These are phyloP conservation scores for Corythornis cristatus DNA, from an alignment of 2,113 vertebrate species.

Conservation along the genomic window DNA sequence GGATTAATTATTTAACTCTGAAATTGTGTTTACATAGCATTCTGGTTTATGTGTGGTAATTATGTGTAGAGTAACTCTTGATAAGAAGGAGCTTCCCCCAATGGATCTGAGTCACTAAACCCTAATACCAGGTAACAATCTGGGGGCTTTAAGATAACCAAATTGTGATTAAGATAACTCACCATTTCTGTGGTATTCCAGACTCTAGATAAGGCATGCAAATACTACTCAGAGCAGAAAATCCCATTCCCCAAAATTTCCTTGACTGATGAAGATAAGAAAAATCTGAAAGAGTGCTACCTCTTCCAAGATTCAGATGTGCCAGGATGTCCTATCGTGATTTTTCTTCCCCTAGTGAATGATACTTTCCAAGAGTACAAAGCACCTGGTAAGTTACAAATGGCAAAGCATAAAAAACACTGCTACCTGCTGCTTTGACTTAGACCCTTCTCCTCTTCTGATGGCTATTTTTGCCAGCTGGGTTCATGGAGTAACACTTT, in stretches of 20 bases:
- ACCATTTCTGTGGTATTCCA: slow-evolving; percentile 31
- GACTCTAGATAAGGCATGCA: slow-evolving; percentile 73
- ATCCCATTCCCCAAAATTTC: slow-evolving; percentile 77
- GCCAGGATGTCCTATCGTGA: slow-evolving; percentile 63
- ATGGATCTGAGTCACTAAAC: background rate
- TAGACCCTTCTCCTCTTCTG: background rate
- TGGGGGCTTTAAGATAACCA: background rate
- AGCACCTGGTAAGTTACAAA: slow-evolving; percentile 75
- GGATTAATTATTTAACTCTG: background rate
- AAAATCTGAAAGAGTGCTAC: slow-evolving; percentile 80
- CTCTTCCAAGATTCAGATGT: slow-evolving; percentile 63
- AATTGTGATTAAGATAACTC: too few species aligned
- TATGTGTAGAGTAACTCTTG: background rate
- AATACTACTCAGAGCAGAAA: slow-evolving; percentile 75
- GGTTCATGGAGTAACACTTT: background rate
- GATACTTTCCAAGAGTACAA: slow-evolving; percentile 80
- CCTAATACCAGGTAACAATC: background rate
- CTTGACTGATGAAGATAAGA: slow-evolving; percentile 67
- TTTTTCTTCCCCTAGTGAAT: slow-evolving; percentile 82
- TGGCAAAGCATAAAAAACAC: background rate
- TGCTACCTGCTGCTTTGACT: background rate
- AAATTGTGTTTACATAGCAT: background rate
- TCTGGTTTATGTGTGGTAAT: background rate
- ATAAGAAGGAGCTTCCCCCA: background rate
- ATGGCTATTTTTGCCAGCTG: background rate